A percentile compares a stretch with the other conserved stretches of the same genome.
Conservation (phyloP, 2,797 vertebrate genomes). For the Dendrocincla tyrannina region DNA sequence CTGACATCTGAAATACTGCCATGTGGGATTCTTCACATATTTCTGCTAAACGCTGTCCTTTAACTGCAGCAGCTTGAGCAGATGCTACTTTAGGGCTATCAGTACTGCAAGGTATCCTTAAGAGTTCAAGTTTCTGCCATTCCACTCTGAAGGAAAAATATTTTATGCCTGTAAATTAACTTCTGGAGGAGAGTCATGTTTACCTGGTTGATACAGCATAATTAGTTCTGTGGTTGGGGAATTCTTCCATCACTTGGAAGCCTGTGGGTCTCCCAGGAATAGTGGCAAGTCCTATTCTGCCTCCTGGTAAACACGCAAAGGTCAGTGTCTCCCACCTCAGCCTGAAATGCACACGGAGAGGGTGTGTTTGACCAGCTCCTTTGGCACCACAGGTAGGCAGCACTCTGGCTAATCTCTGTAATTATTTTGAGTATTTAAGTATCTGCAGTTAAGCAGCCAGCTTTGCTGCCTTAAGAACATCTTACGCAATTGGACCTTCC, state of each 20-base stretch:
- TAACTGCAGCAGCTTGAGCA: not conserved
- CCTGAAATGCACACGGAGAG: not conserved
- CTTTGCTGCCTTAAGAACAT: slow-evolving; percentile 45
- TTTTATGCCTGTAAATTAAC: not conserved
- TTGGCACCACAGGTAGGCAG: not conserved
- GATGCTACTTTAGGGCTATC: not conserved
- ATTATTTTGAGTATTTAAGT: slow-evolving; percentile 55
- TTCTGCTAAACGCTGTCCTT: not conserved
- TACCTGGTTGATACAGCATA: not conserved
- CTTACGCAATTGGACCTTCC: slow-evolving; percentile 38
- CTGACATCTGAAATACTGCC: not conserved
- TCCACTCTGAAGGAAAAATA: not conserved
- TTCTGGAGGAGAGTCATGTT: not conserved
- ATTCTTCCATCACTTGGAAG: not conserved
- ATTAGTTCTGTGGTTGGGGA: not conserved
- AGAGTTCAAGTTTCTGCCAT: not conserved
- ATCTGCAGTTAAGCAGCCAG: slow-evolving; percentile 33
- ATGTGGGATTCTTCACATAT: not conserved
- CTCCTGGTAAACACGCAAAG: rapidly evolving
- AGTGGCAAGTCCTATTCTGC: not conserved
- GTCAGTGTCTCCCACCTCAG: not conserved
- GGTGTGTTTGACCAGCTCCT: not conserved
- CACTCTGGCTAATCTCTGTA: slow-evolving; percentile 4
- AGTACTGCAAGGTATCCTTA: not conserved
- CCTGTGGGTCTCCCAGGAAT: rapidly evolving